A percentile compares a stretch with the other conserved stretches of the same genome.
phyloP scores from a whole-genome alignment of 2,113 vertebrate species.

The Oreochromis spilurus region DNA sequence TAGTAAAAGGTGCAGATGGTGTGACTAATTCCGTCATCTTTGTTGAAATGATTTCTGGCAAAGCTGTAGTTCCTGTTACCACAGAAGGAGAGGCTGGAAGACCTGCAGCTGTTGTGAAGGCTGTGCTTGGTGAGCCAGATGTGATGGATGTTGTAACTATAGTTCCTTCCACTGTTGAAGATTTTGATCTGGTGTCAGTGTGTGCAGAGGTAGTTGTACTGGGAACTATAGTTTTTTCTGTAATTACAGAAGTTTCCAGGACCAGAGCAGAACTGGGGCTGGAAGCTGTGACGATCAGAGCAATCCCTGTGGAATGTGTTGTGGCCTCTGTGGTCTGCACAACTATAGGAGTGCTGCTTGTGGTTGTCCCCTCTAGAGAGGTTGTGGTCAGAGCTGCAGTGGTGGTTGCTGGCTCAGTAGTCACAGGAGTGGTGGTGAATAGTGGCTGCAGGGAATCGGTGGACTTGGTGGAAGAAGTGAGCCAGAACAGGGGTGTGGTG shows the following conservation, averaged over 20 bases:
- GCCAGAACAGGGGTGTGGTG: slow-evolving; percentile 32
- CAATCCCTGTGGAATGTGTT: slow-evolving; percentile 4
- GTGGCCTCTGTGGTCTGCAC: slow-evolving; percentile 25
- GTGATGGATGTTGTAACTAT: not conserved
- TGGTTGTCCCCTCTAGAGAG: not conserved
- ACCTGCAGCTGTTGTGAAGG: slow-evolving; percentile 8
- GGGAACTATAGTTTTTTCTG: slow-evolving; percentile 22
- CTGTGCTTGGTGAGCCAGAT: slow-evolving; percentile 27
- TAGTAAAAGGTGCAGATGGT: slow-evolving; percentile 13
- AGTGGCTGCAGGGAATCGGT: not conserved
- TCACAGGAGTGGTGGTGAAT: not conserved
- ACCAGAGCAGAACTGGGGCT: not conserved
- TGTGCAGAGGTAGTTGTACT: not conserved
- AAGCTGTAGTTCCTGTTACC: slow-evolving; percentile 10
- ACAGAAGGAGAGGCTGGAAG: not conserved
- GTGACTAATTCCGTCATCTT: slow-evolving; percentile 31
- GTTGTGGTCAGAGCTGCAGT: not conserved
- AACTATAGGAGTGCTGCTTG: not conserved
- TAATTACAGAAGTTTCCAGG: slow-evolving; percentile 7
- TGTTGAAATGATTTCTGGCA: not conserved
- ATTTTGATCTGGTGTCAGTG: slow-evolving; percentile 19
- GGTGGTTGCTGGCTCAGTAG: not conserved
- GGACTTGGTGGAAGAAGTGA: slow-evolving; percentile 10
- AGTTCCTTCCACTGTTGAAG: slow-evolving; percentile 6
- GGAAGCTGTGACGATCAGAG: slow-evolving; percentile 2